Conservation (phyloP, 1,140 invertebrate genomes). For the Sycobia sp. region DNA sequence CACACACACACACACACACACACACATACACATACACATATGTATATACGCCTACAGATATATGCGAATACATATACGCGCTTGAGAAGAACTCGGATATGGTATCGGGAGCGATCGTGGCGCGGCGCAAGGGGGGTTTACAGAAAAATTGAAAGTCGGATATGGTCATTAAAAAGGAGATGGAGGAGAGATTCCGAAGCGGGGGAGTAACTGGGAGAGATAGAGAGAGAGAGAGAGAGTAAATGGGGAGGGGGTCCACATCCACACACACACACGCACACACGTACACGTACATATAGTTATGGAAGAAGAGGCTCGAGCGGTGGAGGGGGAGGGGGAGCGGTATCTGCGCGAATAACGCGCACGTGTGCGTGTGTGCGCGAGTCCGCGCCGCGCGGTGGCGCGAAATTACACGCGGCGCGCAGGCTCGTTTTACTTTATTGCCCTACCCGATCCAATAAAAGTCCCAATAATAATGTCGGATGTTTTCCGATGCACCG, state of each 20-base stretch:
- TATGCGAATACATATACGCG: too few relatives aligned
- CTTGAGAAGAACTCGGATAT: too few relatives aligned
- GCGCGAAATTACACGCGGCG: constrained; percentile 48
- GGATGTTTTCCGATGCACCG: constrained; percentile 64
- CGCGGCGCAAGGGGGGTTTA: not conserved
- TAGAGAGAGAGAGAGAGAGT: not conserved
- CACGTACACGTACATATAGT: too few relatives aligned
- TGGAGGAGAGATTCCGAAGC: not conserved
- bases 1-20: too few relatives aligned
- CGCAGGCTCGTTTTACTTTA: constrained; percentile 52
- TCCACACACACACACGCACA: too few relatives aligned
- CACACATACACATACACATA: too few relatives aligned
- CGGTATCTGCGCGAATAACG: not conserved
- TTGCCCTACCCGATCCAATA: constrained; percentile 57
- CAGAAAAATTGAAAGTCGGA: constrained; percentile 12
- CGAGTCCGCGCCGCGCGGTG: too few relatives aligned
- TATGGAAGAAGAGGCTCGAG: not conserved
- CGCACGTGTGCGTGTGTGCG: too few relatives aligned
- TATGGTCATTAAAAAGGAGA: constrained; percentile 23
- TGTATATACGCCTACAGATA: too few relatives aligned
- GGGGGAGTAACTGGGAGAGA: not conserved
- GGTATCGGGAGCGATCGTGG: not conserved
- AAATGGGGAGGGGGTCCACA: not conserved
- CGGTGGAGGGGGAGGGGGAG: not conserved
- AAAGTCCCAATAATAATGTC: constrained; percentile 65